A percentile compares a stretch with the other conserved stretches of the same genome.
Conservation (phyloP, 2,113 vertebrate species). For the Eptesicus fuscus region DNA sequence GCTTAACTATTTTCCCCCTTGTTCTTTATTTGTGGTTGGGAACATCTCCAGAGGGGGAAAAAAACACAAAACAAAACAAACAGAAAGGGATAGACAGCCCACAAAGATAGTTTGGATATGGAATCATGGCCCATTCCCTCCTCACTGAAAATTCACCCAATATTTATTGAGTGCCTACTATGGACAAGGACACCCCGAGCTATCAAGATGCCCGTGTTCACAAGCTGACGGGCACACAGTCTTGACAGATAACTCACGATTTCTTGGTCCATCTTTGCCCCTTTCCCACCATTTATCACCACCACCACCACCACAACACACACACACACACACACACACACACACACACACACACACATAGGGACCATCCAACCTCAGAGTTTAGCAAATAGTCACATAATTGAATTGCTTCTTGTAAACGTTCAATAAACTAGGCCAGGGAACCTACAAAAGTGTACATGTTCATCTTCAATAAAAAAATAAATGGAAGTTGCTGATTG, state of each 20-base stretch:
- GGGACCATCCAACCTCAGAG: background rate
- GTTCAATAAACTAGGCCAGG: background rate
- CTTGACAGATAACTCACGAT: constrained; percentile 5
- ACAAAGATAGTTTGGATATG: background rate
- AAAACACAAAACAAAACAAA: background rate
- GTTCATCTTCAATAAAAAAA: constrained; percentile 6
- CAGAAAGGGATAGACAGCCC: constrained; percentile 28
- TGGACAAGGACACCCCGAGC: background rate
- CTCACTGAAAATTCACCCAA: background rate
- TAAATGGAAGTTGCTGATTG: background rate
- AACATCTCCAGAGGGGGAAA: constrained; percentile 64
- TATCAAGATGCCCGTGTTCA: constrained; percentile 41
- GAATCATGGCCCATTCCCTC: background rate
- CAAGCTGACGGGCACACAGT: constrained; percentile 30
- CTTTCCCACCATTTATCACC: background rate
- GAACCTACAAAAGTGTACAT: background rate
- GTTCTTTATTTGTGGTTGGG: constrained; percentile 75
- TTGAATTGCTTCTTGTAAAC: background rate
- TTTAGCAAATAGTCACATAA: background rate
- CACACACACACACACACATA: background rate
- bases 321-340: background rate
- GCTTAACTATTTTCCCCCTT: constrained; percentile 76
- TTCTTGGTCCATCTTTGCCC: background rate
- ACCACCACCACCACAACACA: no score
- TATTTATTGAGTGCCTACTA: background rate